phyloP scores from a whole-genome alignment of 2,113 vertebrate genomes.

The Fregata magnificens region DNA sequence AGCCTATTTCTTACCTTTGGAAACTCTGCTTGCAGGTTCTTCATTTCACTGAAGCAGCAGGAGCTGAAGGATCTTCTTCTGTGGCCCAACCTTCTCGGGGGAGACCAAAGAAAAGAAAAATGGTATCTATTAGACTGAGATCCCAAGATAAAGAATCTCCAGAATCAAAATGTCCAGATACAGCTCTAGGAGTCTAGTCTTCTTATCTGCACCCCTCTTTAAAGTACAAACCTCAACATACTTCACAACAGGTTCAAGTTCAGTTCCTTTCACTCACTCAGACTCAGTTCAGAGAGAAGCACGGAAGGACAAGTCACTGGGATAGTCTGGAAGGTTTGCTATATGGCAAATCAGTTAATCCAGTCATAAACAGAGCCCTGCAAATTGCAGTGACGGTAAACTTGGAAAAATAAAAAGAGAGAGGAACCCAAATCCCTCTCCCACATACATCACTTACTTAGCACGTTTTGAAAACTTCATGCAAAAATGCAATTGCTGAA shows the following conservation, averaged over 20 bases:
- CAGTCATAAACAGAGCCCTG: background rate
- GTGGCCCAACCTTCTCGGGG: background rate
- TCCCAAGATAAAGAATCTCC: background rate
- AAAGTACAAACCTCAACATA: background rate
- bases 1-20: background rate
- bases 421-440: background rate
- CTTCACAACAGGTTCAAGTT: background rate
- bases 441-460: background rate
- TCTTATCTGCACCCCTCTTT: background rate
- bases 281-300: background rate
- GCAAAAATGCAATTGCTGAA: background rate
- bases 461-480: background rate
- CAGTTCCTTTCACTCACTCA: background rate
- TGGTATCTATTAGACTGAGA: background rate
- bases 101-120: slow-evolving; percentile 39
- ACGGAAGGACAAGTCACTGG: background rate
- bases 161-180: background rate
- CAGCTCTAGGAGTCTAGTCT: background rate
- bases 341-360: background rate
- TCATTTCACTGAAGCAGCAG: background rate
- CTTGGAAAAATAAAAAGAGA: background rate
- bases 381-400: background rate
- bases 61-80: background rate
- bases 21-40: slow-evolving; percentile 50
- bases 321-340: background rate